Conservation (phyloP, 2,888 invertebrate species). For the Agrypnus murinus region DNA sequence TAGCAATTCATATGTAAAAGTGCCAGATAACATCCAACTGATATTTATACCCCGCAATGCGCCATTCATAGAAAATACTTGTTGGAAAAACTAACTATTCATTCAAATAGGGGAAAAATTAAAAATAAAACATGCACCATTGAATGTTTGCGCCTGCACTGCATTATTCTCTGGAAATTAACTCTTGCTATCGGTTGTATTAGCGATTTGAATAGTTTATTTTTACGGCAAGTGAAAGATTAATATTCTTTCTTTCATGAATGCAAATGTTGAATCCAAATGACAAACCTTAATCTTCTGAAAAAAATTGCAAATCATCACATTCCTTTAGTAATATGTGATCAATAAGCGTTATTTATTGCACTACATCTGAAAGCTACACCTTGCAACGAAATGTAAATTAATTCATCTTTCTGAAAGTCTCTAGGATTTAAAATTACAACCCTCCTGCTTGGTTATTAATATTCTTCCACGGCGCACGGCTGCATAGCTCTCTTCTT, state of each 20-base stretch:
- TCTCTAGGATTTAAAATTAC: conserved; percentile 30
- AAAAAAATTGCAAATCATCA: conserved; percentile 17
- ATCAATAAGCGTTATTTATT: conserved; percentile 31
- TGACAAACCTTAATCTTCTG: too few relatives aligned
- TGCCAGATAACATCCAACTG: conserved; percentile 52
- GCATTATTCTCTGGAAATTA: conserved; percentile 18
- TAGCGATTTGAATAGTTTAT: too few relatives aligned
- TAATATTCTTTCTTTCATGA: too few relatives aligned
- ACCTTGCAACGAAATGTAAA: conserved; percentile 27
- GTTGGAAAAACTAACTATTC: conserved; percentile 38
- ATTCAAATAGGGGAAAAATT: conserved; percentile 37
- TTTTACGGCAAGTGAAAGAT: too few relatives aligned
- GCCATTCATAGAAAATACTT: conserved; percentile 44
- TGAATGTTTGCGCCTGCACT: conserved; percentile 17
- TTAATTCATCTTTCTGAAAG: conserved; percentile 27
- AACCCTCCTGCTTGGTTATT: conserved; percentile 22
- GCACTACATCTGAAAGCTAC: conserved; percentile 15
- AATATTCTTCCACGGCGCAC: conserved; percentile 27
- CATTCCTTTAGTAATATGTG: conserved; percentile 15
- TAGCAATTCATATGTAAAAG: conserved; percentile 57
- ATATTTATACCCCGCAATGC: conserved; percentile 52
- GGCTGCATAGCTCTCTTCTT: not conserved
- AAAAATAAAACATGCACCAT: conserved; percentile 21
- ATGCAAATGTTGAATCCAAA: too few relatives aligned
- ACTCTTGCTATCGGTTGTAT: too few relatives aligned